phyloP scores from a whole-genome alignment of 2,797 vertebrate species.

The Dicrostonyx torquatus region DNA sequence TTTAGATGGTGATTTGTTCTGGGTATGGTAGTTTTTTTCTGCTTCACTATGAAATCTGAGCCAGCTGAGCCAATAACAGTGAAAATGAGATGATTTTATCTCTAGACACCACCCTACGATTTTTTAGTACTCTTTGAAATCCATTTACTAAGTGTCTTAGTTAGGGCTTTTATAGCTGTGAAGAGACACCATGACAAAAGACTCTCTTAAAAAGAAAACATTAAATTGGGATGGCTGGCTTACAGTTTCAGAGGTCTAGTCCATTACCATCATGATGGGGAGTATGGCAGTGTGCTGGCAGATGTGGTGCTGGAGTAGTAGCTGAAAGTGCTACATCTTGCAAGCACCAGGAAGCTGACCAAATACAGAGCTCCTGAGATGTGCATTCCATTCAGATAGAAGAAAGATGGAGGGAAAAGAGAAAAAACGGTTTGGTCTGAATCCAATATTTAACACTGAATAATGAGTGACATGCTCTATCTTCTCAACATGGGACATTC shows the following conservation, averaged over 20 bases:
- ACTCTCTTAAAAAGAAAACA: background rate
- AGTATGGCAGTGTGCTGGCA: background rate
- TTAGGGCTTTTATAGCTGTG: background rate
- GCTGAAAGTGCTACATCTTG: background rate
- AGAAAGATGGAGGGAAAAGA: background rate
- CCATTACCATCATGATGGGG: background rate
- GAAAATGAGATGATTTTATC: too few relatives aligned
- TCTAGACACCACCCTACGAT: background rate
- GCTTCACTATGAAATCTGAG: background rate
- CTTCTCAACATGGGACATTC: background rate
- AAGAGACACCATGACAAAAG: background rate
- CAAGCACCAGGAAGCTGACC: background rate
- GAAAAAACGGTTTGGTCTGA: background rate
- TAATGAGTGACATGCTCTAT: background rate
- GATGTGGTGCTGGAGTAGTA: background rate
- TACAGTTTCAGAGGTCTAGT: background rate
- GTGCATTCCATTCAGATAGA: background rate
- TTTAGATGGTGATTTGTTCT: background rate
- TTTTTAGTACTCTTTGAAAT: background rate
- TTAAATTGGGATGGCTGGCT: background rate
- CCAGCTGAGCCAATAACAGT: too few relatives aligned
- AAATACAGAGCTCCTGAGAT: background rate
- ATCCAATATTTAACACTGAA: slow-evolving; percentile 27
- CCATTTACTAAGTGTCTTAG: background rate
- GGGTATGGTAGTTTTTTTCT: background rate